Conservation (phyloP, 2,797 vertebrate species). For the Lepus oiostolus region DNA sequence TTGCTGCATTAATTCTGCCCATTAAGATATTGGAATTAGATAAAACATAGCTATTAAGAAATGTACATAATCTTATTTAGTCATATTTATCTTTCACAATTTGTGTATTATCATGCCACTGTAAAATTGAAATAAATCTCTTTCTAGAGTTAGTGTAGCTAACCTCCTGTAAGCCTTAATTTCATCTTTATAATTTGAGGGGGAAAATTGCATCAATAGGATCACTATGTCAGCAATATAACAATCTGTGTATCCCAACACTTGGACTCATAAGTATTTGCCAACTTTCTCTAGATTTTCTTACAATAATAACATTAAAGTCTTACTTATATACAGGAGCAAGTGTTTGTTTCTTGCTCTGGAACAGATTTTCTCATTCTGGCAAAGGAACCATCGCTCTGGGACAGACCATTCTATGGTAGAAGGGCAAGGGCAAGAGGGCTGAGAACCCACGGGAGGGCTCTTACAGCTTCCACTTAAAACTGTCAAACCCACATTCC, state of each 20-base stretch:
- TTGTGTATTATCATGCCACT: not conserved
- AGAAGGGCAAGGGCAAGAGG: not conserved
- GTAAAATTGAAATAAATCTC: conserved; percentile 35
- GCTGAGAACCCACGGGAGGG: not conserved
- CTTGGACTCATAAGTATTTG: not conserved
- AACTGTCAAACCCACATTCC: not conserved
- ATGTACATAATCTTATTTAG: not conserved
- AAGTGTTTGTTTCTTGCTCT: not conserved
- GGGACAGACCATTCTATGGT: not conserved
- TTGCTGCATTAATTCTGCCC: not conserved
- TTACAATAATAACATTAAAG: not conserved
- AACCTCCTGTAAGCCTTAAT: not conserved
- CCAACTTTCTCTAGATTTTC: not conserved
- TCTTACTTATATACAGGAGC: not conserved
- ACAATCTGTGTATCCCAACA: not conserved
- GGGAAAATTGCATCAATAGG: not conserved
- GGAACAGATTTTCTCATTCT: not conserved
- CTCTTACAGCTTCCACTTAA: not conserved
- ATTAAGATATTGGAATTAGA: not conserved
- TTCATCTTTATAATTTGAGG: conserved; percentile 6
- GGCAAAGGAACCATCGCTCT: not conserved
- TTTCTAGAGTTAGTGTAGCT: not conserved
- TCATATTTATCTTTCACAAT: not conserved
- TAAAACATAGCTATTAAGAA: conserved; percentile 44
- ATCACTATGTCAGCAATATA: not conserved